Base-by-base conservation (phyloP, 2,113 vertebrate species). In the Myrmecophaga tridactyla region DNA sequence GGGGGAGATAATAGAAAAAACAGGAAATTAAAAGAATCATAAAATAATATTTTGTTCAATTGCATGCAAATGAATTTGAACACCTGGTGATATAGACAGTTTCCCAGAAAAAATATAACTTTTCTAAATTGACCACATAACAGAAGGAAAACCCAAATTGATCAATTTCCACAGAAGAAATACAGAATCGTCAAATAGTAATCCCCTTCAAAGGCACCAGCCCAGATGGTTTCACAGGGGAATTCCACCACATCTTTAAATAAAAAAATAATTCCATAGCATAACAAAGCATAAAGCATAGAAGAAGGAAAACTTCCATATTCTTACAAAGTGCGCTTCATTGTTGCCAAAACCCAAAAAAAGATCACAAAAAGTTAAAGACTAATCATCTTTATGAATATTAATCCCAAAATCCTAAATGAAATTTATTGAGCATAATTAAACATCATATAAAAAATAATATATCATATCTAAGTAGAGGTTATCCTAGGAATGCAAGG, bases 61-160 rank as follows among this genome's bases (percentile, higher is more conserved):
- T 18, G 1, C 58, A 88, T 83, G 25, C 21, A 92, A 94, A 56
- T 87, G 53, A 94, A 46, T 90, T 88, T 63, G 36, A 85, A 85
- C 76, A n/a, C 2, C 51, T 51, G 10, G 58, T 90, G 27, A 82
- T 93, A 80, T 77, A 11, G 31, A 88, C 18, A 77, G 15, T 20
- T 73, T 90, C 82, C 53, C n/a, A 93, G 80, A 65, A 89, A 89
- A 82, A 72, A 63, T n/a, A n/a, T 65, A 73, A 73, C 58, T 82
- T 94, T 77, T 17, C 41, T 82, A 96, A 94, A 80, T 29, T 92
- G 60, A 85, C 12, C 13, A 36, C 31, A 72, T 25, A 75, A 77
- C 65, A 91, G 41, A 82, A 82, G 89, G 58, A 96, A 94, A 90
- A 65, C 60, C 7, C 21, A 93, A 94, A 69, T 15, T 7, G 36